phyloP scores from a whole-genome alignment of 1,140 invertebrate species.

The Scaptomyza pallida region DNA sequence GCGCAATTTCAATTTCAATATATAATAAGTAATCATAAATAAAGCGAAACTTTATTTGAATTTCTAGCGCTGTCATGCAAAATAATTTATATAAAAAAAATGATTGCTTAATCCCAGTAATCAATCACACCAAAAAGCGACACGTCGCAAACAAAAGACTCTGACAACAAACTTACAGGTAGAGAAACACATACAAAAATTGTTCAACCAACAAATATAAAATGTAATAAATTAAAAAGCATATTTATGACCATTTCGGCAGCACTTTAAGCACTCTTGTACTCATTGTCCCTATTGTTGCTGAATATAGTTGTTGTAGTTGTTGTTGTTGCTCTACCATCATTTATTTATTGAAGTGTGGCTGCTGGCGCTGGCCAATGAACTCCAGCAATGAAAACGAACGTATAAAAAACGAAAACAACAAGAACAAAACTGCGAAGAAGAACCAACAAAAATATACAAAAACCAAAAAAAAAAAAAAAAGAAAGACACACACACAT shows the following conservation, averaged over 20 bases:
- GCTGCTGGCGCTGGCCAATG: constrained; percentile 64
- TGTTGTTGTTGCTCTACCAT: constrained; percentile 36
- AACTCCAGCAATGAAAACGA: constrained; percentile 82
- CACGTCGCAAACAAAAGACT: constrained; percentile 68
- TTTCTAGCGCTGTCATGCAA: constrained; percentile 67
- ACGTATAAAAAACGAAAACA: constrained; percentile 81
- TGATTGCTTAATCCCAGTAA: constrained; percentile 70
- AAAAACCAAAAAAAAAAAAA: no score
- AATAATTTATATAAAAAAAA: constrained; percentile 72
- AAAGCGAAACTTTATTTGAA: constrained; percentile 39
- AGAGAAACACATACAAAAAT: constrained; percentile 16
- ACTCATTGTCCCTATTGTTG: constrained; percentile 16
- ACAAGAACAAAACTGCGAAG: constrained; percentile 67
- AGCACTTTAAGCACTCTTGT: constrained; percentile 24
- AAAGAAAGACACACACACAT: constrained; percentile 2
- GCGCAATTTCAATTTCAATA: constrained; percentile 9
- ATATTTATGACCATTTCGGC: constrained; percentile 40
- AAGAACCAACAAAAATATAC: constrained; percentile 55
- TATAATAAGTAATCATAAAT: constrained; percentile 40
- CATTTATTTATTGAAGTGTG: constrained; percentile 67
- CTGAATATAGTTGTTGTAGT: no score
- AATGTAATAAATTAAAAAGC: constrained; percentile 53
- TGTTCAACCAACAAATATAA: constrained; percentile 35
- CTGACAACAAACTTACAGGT: constrained; percentile 66
- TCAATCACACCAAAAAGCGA: constrained; percentile 64